A percentile compares a stretch with the other conserved stretches of the same genome.
phyloP scores from a whole-genome alignment of 2,888 invertebrate species.

The Neocrepidodera transversa region DNA sequence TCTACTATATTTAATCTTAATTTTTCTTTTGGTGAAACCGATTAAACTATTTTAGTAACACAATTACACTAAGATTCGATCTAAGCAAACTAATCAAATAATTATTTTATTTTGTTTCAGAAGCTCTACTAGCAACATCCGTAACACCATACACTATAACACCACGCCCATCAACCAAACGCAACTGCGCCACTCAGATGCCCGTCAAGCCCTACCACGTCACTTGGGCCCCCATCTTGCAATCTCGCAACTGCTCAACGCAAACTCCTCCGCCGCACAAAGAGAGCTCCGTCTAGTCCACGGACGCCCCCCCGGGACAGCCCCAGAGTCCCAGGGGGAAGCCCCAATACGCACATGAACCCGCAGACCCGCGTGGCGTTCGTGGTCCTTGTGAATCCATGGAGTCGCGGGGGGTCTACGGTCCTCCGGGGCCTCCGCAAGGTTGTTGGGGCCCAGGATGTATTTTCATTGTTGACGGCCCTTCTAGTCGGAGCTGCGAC shows the following conservation, averaged over 20 bases:
- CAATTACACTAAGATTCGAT: no score
- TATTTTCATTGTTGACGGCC: slow-evolving; percentile 37
- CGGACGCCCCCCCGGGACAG: slow-evolving; percentile 34
- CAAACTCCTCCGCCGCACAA: slow-evolving; percentile 60
- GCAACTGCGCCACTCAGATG: slow-evolving; percentile 61
- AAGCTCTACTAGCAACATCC: slow-evolving; percentile 54
- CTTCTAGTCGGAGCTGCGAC: slow-evolving; percentile 38
- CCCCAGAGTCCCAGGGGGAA: slow-evolving; percentile 33
- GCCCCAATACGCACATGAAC: not conserved
- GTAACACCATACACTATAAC: slow-evolving; percentile 58
- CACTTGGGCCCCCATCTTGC: slow-evolving; percentile 60
- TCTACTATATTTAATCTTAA: no score
- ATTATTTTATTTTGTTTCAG: slow-evolving; percentile 44
- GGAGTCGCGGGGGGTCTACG: slow-evolving; percentile 23
- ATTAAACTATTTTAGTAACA: no score
- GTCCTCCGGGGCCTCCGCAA: slow-evolving; percentile 31
- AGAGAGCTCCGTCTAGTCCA: slow-evolving; percentile 60
- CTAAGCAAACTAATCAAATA: no score
- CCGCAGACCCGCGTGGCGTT: not conserved
- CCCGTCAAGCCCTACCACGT: slow-evolving; percentile 61
- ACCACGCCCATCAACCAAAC: slow-evolving; percentile 57
- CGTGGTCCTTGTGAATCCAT: no score
- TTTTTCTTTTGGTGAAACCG: no score
- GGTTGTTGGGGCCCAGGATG: slow-evolving; percentile 39
- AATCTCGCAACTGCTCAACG: slow-evolving; percentile 59